Percentiles rank a stretch among this genome's conserved stretches.
These are phyloP conservation scores for Pyrocephalus nanus DNA, from an alignment of 2,797 vertebrate species.

Conservation along the genomic window DNA sequence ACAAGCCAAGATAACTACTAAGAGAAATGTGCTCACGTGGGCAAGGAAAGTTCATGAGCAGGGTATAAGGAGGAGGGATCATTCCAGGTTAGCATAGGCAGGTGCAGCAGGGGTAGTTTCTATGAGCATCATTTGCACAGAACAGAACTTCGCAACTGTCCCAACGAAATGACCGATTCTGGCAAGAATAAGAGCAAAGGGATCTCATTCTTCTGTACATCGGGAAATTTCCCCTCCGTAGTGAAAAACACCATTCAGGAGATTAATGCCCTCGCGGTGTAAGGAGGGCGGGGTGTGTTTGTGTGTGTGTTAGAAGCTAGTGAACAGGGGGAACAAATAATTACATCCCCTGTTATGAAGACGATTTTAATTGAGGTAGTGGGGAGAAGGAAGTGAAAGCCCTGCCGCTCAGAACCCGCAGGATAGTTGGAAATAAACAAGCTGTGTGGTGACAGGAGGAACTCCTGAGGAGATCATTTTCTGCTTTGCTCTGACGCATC, in stretches of 20 bases:
- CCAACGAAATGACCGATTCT: rapidly evolving
- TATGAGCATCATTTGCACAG: rapidly evolving
- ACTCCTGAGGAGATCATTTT: not conserved
- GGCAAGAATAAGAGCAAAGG: not conserved
- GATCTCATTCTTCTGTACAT: not conserved
- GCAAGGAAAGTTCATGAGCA: not conserved
- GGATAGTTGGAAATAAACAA: not conserved
- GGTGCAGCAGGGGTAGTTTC: not conserved
- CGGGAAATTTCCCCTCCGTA: rapidly evolving
- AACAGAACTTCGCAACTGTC: not conserved
- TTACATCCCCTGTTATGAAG: rapidly evolving
- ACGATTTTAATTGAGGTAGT: not conserved
- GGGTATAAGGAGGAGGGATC: not conserved
- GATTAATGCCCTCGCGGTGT: too few species aligned
- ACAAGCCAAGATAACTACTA: not conserved
- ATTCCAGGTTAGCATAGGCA: not conserved
- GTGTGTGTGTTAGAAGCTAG: not conserved
- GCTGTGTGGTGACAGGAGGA: not conserved
- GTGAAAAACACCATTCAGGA: not conserved
- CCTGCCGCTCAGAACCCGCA: not conserved
- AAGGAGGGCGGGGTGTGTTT: not conserved
- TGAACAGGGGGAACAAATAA: not conserved
- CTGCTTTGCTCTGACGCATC: not conserved
- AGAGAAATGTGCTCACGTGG: not conserved
- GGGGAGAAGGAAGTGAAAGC: not conserved